phyloP scores from a whole-genome alignment of 2,113 vertebrate genomes.

The Salminus brasiliensis region DNA sequence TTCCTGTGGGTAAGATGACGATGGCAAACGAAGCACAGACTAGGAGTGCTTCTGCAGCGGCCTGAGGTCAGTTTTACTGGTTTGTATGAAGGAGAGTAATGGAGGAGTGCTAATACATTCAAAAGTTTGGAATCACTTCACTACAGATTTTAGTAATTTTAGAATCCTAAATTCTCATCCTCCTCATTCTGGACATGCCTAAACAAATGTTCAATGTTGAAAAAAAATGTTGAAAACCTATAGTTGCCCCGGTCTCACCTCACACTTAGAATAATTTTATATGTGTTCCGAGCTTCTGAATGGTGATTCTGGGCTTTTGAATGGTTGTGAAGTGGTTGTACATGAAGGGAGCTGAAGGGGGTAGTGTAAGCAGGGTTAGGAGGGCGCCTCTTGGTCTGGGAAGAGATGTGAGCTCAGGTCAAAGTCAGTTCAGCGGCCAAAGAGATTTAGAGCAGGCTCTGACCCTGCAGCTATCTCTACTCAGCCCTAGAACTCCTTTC shows the following conservation, averaged over 20 bases:
- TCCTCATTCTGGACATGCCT: too few relatives aligned
- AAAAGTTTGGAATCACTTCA: too few relatives aligned
- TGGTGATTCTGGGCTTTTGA: background rate
- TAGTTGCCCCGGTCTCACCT: too few relatives aligned
- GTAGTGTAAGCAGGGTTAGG: background rate
- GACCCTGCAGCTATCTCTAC: background rate
- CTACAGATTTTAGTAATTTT: too few relatives aligned
- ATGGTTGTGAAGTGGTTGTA: background rate
- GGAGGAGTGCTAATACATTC: too few relatives aligned
- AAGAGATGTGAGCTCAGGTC: conserved; percentile 27
- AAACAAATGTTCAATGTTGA: too few relatives aligned
- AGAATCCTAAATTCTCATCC: too few relatives aligned
- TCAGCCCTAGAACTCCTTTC: background rate
- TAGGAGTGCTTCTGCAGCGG: background rate
- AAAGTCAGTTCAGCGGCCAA: conserved; percentile 25
- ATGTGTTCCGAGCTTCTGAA: background rate
- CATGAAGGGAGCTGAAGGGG: background rate
- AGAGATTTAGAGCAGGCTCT: conserved; percentile 26
- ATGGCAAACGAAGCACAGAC: background rate
- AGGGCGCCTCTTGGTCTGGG: conserved; percentile 9
- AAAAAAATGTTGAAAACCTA: too few relatives aligned
- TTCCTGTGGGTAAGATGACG: background rate
- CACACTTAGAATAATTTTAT: too few relatives aligned
- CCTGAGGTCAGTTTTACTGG: background rate
- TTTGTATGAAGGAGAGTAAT: background rate